Evolutionary conservation across 2,888 invertebrate genomes (phyloP).

Genomic region (Tricholauxania praeusta): DNA sequence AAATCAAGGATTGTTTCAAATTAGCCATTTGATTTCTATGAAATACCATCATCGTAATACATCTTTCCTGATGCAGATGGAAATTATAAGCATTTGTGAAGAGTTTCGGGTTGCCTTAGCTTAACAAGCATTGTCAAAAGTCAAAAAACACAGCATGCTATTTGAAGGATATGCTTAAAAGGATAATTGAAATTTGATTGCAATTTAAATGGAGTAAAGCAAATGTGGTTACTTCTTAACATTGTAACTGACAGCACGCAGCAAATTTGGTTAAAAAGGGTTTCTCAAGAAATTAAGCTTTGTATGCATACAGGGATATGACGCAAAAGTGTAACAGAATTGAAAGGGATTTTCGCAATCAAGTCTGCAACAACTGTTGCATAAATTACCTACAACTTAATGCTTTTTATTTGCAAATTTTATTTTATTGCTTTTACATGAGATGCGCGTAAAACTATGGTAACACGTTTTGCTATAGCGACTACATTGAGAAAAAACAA

Average conservation of each 20-base stretch:
- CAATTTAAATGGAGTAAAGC: slow-evolving; percentile 22
- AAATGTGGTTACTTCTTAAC: slow-evolving; percentile 8
- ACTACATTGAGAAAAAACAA: too few relatives aligned
- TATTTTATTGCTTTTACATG: slow-evolving; percentile 24
- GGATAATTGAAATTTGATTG: slow-evolving; percentile 35
- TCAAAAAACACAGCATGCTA: background rate
- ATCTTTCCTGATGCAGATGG: background rate
- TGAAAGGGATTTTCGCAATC: background rate
- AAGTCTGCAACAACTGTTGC: slow-evolving; percentile 1
- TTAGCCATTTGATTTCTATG: background rate
- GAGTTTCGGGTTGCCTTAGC: background rate
- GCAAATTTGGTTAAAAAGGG: background rate
- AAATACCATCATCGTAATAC: background rate
- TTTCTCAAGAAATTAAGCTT: background rate
- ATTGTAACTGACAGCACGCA: background rate
- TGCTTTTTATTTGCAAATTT: slow-evolving; percentile 21
- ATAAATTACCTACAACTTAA: slow-evolving; percentile 28
- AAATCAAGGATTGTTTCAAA: too few relatives aligned
- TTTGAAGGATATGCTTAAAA: slow-evolving; percentile 2
- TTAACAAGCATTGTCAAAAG: background rate
- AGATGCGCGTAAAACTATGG: background rate
- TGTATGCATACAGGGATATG: background rate
- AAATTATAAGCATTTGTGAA: slow-evolving; percentile 22
- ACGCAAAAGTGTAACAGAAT: slow-evolving; percentile 5
- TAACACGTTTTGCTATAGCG: too few relatives aligned